Percentiles rank a stretch among this genome's conserved stretches.
phyloP scores from a whole-genome alignment of 2,113 vertebrate genomes.

The Hoplias malabaricus region DNA sequence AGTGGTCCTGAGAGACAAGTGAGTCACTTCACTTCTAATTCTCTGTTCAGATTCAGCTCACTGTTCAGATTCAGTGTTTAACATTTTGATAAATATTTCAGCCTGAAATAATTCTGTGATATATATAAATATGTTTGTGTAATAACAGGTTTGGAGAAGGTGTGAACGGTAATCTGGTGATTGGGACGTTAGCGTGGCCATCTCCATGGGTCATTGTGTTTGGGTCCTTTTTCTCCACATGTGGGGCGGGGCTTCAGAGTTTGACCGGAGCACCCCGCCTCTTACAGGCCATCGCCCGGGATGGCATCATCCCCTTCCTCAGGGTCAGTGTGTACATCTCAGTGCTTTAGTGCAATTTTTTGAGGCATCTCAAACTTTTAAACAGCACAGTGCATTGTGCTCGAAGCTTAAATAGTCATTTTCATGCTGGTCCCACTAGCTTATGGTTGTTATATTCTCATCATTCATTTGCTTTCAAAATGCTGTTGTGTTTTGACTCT shows the following conservation, averaged over 20 bases:
- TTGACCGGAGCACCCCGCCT: conserved; percentile 94
- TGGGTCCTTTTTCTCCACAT: conserved; percentile 97
- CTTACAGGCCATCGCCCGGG: conserved; percentile 91
- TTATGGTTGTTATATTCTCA: too few relatives aligned
- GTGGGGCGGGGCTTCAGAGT: conserved; percentile 94
- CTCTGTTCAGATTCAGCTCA: not conserved
- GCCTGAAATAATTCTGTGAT: not conserved
- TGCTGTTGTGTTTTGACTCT: not conserved
- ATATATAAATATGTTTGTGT: not conserved
- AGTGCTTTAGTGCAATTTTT: too few relatives aligned
- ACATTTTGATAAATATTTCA: not conserved
- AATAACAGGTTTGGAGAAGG: conserved; percentile 89
- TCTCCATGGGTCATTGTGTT: conserved; percentile 97
- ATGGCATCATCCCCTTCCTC: conserved; percentile 93
- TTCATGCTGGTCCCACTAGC: too few relatives aligned
- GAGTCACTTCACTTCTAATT: conserved; percentile 54
- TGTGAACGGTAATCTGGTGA: conserved; percentile 92
- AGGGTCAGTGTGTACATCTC: conserved; percentile 76
- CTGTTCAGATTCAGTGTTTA: not conserved
- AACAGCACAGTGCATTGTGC: too few relatives aligned
- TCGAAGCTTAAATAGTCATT: too few relatives aligned
- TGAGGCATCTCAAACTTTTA: too few relatives aligned
- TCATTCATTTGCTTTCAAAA: too few relatives aligned
- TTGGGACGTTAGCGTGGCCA: conserved; percentile 93
- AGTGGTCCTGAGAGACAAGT: conserved; percentile 94